Percentiles rank a stretch among this genome's conserved stretches.
Conservation (phyloP, 2,113 vertebrate genomes). For the Osmerus eperlanus region DNA sequence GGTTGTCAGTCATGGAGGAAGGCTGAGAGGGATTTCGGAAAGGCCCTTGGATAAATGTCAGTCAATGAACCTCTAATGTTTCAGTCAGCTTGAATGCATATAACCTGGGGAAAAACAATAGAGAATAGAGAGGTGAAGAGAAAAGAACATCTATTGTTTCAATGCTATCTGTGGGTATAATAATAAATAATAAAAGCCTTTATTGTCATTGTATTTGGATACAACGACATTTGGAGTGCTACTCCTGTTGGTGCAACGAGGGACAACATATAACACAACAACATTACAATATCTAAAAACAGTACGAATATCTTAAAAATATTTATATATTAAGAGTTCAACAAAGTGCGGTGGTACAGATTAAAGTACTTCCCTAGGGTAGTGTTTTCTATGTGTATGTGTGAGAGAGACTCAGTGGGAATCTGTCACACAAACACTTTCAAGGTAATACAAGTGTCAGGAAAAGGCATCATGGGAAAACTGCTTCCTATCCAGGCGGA, state of each 20-base stretch:
- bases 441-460: background rate
- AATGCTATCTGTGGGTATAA: background rate
- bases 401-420: background rate
- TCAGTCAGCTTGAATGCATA: conserved; percentile 2
- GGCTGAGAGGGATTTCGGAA: background rate
- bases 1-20: background rate
- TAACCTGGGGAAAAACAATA: background rate
- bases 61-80: conserved; percentile 6
- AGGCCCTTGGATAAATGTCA: conserved; percentile 6
- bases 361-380: background rate
- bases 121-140: background rate
- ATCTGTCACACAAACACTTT: background rate
- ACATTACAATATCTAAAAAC: no score
- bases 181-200: no score
- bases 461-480: background rate
- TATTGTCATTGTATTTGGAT: no score
- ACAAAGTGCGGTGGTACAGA: no score
- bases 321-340: no score
- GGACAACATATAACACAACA: no score
- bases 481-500: background rate
- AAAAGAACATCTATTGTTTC: background rate
- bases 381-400: background rate
- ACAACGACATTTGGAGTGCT: no score
- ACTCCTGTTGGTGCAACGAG: no score
- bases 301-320: no score